Base-by-base conservation (phyloP, 2,113 vertebrate genomes). In the Pholis gunnellus region DNA sequence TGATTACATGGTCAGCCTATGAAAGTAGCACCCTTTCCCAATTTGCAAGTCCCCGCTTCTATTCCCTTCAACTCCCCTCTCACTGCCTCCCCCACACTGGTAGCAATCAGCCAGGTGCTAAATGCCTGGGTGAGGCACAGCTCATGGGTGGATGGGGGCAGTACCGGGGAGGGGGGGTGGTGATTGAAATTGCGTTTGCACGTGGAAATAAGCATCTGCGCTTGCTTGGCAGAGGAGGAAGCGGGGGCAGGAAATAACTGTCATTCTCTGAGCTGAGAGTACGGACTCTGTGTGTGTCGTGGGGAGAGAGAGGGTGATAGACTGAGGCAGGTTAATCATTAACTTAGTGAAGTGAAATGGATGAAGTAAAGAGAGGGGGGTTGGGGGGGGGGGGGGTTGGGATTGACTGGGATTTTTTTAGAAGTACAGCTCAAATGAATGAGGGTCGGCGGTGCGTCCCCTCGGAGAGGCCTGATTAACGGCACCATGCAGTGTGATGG, bases 81-180 rank as follows among this genome's bases (percentile, higher is more conserved):
- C 71, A 59, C 73, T 74, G 69, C 72, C 87, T 22, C 89, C 81
- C 81, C 86, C 87, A 74, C 82, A 79, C 69, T 85, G 82, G 79
- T 89, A 92, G 91, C 93, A 95, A 94, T 95, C 94, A 94, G 93
- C 90, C 94, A 96, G 94, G 94, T 96, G 94, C 91, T 94, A 93
- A 94, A 95, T 92, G 92, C 81, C 81, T 80, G 84, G 86, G 89
- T 89, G 93, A 94, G 91, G 79, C 87, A 85, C 77, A 61, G 82
- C 86, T 87, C 87, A 83, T 87, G 82, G 86, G 76, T 82, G 79
- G 79, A 81, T 78, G 83, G 57, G 40, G 66, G 75, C 64, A 64
- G 78, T 82, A 64, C 71, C 22, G 54, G 69, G n/a, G 3, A 18
- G 15, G 29, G 52, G 34, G 9, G 29, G 57, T 67, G 56, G 18